Evolutionary conservation across 2,888 invertebrate species (phyloP), one percentile per base, ranked within the genome.

Genomic region (Syritta pipiens): DNA sequence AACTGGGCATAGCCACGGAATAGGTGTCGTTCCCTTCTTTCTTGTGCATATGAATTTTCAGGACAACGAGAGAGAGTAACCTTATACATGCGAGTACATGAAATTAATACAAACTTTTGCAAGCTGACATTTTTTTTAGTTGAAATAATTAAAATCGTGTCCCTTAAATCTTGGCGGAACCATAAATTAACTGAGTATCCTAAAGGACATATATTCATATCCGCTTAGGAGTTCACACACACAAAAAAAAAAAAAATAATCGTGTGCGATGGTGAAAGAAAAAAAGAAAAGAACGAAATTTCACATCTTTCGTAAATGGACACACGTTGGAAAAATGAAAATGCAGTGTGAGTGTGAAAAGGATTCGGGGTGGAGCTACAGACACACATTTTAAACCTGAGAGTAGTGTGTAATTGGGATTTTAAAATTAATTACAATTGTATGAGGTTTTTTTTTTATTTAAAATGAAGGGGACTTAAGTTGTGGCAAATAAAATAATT

Each of bases 141-240:
- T 75, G 44, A 71, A 67, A 62, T 79, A 72, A 72, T 79, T 79
- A 67, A 79, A 75, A 74, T 81, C 69, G 55, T 75, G 59, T 75
- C 57, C 65, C 49, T 32, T 26, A 65, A 60, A 71, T 81, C 69
- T 71, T 81, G 55, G 69, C 60, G 53, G 49, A 46, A 40, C 59
- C 59, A 69, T 75, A 81, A 75, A 81, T 81, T 75, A 69, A 68
- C 68, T 48, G 51, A 68, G 59, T 59, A 69, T 59, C n/a, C 55
- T 32, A 28, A 59, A 40, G 57, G 26, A 59, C 42, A 49, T 49
- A 35, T 55, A 65, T 22, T 55, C 55, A 48, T 46, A 67, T 55
- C 46, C 67, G 67, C 35, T 67, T 67, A 35, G 46, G 48, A 55
- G 37, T 67, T 67, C 46, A 24, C 53, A 46, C 6, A 37, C 28